These are phyloP conservation scores for Embidobia sp. DNA, from an alignment of 2,888 invertebrate species.

Conservation along the genomic window DNA sequence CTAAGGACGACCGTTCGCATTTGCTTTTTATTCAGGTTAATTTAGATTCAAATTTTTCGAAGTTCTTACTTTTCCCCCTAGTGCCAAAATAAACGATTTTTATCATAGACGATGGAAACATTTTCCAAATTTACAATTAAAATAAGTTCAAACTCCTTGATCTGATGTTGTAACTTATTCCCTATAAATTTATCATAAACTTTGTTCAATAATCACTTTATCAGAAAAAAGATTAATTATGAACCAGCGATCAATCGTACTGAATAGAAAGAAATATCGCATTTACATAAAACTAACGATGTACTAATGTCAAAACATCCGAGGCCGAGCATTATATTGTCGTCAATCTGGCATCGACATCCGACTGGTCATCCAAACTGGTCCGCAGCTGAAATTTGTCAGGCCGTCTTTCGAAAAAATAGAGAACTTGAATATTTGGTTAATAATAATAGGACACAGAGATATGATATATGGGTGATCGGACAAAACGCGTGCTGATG, in stretches of 20 bases:
- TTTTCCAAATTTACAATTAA: too few relatives aligned
- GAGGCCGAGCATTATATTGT: slow-evolving; percentile 11
- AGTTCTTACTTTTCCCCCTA: too few relatives aligned
- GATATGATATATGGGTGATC: slow-evolving; percentile 34
- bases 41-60: too few relatives aligned
- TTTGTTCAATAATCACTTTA: slow-evolving; percentile 13
- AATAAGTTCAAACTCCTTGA: too few relatives aligned
- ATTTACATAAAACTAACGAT: slow-evolving; percentile 49
- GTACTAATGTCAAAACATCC: slow-evolving; percentile 46
- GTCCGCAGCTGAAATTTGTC: slow-evolving; percentile 27
- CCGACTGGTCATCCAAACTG: slow-evolving; percentile 5
- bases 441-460: slow-evolving; percentile 10
- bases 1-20: too few relatives aligned
- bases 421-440: background rate
- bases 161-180: too few relatives aligned
- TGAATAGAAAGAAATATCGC: slow-evolving; percentile 23
- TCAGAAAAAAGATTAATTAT: slow-evolving; percentile 32
- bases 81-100: too few relatives aligned
- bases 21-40: too few relatives aligned
- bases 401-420: background rate
- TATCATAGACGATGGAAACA: too few relatives aligned
- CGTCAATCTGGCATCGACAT: slow-evolving; percentile 18
- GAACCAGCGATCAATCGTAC: slow-evolving; percentile 11
- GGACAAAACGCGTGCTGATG: slow-evolving; percentile 59
- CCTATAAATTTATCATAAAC: background rate